Evolutionary conservation across 2,888 invertebrate species (phyloP).

Genomic region (Smittia aterrima): DNA sequence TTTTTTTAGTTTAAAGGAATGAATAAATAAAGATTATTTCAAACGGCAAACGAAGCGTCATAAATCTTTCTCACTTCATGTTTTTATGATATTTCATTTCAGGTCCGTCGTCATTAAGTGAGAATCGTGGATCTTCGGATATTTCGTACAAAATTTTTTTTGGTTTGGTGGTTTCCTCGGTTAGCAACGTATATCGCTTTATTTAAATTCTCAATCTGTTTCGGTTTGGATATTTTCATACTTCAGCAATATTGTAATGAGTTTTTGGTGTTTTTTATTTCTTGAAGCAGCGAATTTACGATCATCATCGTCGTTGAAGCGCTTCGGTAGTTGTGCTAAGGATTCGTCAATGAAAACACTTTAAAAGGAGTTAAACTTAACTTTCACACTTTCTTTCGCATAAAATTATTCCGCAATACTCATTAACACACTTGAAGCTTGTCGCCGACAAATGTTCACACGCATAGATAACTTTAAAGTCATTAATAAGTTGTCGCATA

Average conservation of each 20-base stretch:
- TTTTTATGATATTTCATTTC: not conserved
- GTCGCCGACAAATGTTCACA: slow-evolving; percentile 11
- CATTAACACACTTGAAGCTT: no score
- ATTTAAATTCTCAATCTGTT: slow-evolving; percentile 38
- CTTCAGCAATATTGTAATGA: slow-evolving; percentile 38
- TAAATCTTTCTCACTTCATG: not conserved
- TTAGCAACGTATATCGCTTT: slow-evolving; percentile 18
- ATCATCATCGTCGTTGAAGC: not conserved
- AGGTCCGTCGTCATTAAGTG: not conserved
- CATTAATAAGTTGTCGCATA: slow-evolving; percentile 9
- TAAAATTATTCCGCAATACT: no score
- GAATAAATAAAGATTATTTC: slow-evolving; percentile 27
- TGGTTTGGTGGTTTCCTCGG: slow-evolving; percentile 34
- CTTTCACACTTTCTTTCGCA: no score
- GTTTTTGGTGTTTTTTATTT: slow-evolving; percentile 40
- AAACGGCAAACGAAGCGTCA: slow-evolving; percentile 7
- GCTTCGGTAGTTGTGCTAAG: no score
- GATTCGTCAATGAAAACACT: no score
- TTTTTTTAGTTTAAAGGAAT: slow-evolving; percentile 16
- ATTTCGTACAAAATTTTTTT: not conserved
- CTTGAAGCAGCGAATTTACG: not conserved
- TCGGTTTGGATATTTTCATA: slow-evolving; percentile 35
- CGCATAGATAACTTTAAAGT: slow-evolving; percentile 18
- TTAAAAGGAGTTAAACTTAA: no score
- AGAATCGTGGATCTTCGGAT: slow-evolving; percentile 1